Percentiles rank a stretch among this genome's conserved stretches.
These are phyloP conservation scores for Psittacula echo DNA, from an alignment of 2,797 vertebrate genomes.

Conservation along the genomic window DNA sequence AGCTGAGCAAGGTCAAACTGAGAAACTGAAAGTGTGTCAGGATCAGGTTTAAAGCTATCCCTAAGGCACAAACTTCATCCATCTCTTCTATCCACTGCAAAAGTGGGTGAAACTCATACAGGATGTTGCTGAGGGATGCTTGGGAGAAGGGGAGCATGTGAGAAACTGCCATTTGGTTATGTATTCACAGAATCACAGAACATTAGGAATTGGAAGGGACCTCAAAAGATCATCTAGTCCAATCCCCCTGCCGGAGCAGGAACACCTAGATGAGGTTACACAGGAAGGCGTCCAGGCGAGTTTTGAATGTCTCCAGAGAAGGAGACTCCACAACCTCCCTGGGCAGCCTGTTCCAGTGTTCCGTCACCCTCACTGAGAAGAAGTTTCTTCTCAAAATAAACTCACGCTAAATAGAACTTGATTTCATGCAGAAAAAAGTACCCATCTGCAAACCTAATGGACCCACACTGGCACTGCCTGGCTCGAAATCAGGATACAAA, in stretches of 20 bases:
- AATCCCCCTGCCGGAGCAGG: no score
- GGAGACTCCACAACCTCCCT: no score
- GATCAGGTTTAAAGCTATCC: constrained; percentile 50
- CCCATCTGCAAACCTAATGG: background rate
- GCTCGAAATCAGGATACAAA: background rate
- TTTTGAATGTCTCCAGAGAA: no score
- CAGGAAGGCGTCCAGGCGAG: no score
- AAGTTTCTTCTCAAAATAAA: no score
- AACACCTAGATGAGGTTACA: no score
- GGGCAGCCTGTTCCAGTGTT: no score
- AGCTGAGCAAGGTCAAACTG: constrained; percentile 57
- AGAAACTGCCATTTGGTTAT: background rate
- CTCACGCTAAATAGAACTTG: background rate
- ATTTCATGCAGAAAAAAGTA: background rate
- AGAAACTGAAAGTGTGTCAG: constrained; percentile 51
- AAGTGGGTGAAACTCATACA: background rate
- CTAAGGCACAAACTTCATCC: constrained; percentile 31
- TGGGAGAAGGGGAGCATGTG: background rate
- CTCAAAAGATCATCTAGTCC: no score
- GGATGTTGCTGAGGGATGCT: background rate
- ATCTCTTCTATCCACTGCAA: background rate
- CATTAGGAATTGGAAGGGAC: no score
- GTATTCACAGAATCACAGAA: background rate
- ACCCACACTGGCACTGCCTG: fast-evolving
- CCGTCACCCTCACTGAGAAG: no score